Base-by-base conservation (phyloP, 1,140 invertebrate genomes). In the Acromyrmex charruanus region DNA sequence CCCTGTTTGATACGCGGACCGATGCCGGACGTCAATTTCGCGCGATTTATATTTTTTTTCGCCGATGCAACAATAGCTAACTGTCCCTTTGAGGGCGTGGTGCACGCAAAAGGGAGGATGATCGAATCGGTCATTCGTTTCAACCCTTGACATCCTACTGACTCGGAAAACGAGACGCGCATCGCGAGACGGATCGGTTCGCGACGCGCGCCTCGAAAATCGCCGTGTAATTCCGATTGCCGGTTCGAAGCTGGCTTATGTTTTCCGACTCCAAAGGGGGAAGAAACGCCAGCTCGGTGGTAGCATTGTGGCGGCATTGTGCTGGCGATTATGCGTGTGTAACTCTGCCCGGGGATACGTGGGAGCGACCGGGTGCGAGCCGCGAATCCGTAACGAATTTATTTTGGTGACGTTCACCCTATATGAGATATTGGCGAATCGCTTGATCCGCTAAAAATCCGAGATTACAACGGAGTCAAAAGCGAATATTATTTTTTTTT, bases 221-320 rank as follows among this genome's bases (percentile, higher is more conserved):
- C 84, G 90, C 82, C 88, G 90, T 91, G 88, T 91, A 91, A 91
- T 91, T 91, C 74, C 71, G 77, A 86, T 88, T 86, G 88, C 81
- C 82, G 71, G 71, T 65, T 21, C 39, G 61, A 21, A 72, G 31
- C 35, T 35, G 66, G 44, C 68, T 31, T 82, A 55, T 82, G 80
- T 82, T 74, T 82, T 68, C 49, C 35, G 71, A 65, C 61, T 84
- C 28, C 35, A 14, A 25, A 84, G 79, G 66, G 65, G 39, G 55
- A 71, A 58, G 68, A 61, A 35, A 31, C 25, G 79, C 65, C 51
- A 28, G 21, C 35, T 82, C 79, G 79, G 66, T 74, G 68, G 53
- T n/a, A 39, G 80, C 18, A 74, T 82, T 82, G 80, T 61, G 80
- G 66, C 31, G 66, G 80, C 79, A 82, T 87, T 74, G 80, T 75